Base-by-base conservation (phyloP, 2,113 vertebrate genomes). In the Melanerpes formicivorus region DNA sequence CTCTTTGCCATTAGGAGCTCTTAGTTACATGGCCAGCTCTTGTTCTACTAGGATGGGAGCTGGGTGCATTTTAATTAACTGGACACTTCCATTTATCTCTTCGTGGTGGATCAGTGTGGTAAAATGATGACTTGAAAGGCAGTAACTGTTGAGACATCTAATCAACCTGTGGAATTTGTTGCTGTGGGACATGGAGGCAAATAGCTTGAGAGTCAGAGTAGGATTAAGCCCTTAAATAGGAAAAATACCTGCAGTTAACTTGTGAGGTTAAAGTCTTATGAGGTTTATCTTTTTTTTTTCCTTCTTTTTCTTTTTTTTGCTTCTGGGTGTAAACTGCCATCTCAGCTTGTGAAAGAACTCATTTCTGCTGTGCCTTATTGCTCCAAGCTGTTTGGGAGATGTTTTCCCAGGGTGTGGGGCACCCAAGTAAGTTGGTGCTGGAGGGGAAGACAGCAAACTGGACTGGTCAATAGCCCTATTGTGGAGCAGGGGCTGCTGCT, bases 291-390 rank as follows among this genome's bases (percentile, higher is more conserved):
- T 65, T 91, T 86, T 94, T 40, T 40, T 11, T 11, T 40, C 5
- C 11, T 40, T 40, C 10, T 40, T 40, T 40, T 40, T 11, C 11
- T 40, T 40, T 93, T 65, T 91, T 86, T 95, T 78, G 80, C 96
- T 96, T 63, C 91, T 86, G 87, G 96, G 93, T 82, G 80, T 78
- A 90, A 96, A 95, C 84, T 93, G 94, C 94, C 91, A 86, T 81
- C 58, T 83, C 37, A 63, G 34, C 69, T 87, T 94, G 55, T 90
- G 93, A 95, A 95, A 96, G 80, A 90, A 30, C 80, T 89, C 1
- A 0, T 79, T 85, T 70, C 79, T 82, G 37, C 82, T 86, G 70
- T 72, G 2, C 3, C 26, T 75, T 70, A 52, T 34, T 77, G 78
- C 90, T 66, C 3, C 0, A 6, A 76, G 83, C 65, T 1, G 0